Conservation (phyloP, 2,797 vertebrate genomes). For the Trachops cirrhosus region DNA sequence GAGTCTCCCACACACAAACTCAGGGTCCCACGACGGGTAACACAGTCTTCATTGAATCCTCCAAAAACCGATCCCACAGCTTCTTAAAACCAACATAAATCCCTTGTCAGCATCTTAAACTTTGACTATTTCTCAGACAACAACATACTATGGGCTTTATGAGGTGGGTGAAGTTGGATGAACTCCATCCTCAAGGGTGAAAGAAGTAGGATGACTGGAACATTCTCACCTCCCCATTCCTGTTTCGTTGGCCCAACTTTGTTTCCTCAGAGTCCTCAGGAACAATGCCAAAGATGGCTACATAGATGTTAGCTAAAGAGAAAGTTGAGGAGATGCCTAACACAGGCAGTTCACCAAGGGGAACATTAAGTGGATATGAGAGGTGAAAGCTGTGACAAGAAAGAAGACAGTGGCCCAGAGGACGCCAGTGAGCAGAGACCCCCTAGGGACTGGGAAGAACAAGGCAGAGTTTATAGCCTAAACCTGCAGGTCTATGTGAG, state of each 20-base stretch:
- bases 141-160: not conserved
- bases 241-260: not conserved
- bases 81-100: not conserved
- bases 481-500: not conserved
- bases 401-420: not conserved
- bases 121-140: not conserved
- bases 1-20: not conserved
- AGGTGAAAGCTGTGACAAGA: not conserved
- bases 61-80: not conserved
- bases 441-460: no score
- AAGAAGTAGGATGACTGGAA: not conserved
- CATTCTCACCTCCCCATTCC: not conserved
- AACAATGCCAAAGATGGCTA: not conserved
- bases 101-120: not conserved
- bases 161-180: not conserved
- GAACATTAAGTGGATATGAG: not conserved
- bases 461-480: not conserved
- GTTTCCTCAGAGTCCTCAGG: not conserved
- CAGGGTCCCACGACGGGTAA: no score
- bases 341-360: not conserved
- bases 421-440: no score
- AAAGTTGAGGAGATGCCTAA: not conserved
- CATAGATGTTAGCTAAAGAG: not conserved
- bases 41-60: not conserved
- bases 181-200: not conserved